Percentiles rank a stretch among this genome's conserved stretches.
phyloP scores from a whole-genome alignment of 2,797 vertebrate genomes.

The Apodemus agrarius region DNA sequence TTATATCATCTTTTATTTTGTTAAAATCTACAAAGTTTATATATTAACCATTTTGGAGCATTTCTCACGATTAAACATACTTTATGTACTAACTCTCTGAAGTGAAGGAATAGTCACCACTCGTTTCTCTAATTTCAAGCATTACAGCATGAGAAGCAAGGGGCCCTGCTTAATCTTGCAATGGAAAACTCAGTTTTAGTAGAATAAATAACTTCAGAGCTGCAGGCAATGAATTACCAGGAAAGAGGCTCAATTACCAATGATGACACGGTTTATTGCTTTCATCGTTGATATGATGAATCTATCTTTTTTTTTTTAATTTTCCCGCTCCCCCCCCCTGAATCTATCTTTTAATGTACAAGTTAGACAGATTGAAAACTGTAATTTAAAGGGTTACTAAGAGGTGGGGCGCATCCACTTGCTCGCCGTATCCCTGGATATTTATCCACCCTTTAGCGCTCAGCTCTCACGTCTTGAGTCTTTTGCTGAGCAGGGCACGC shows the following conservation, averaged over 20 bases:
- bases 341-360: not conserved
- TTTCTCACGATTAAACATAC: not conserved
- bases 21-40: constrained; percentile 31
- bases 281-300: not conserved
- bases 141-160: constrained; percentile 83
- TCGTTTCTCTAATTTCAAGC: constrained; percentile 76
- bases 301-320: constrained; percentile 11
- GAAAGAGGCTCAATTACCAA: constrained; percentile 17
- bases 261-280: not conserved
- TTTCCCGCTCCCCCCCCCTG: too few relatives aligned
- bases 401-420: constrained; percentile 23
- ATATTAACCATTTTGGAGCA: constrained; percentile 22
- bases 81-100: constrained; percentile 24
- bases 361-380: not conserved
- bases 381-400: not conserved
- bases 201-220: constrained; percentile 40
- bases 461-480: constrained; percentile 87
- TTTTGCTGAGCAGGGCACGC: constrained; percentile 85
- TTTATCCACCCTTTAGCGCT: not conserved
- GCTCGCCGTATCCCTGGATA: not conserved
- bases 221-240: constrained; percentile 72
- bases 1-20: constrained; percentile 54
- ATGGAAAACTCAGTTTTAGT: constrained; percentile 3
- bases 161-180: constrained; percentile 80
- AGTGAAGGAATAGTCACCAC: constrained; percentile 7